phyloP scores from a whole-genome alignment of 1,140 invertebrate genomes.

The Musca vetustissima region DNA sequence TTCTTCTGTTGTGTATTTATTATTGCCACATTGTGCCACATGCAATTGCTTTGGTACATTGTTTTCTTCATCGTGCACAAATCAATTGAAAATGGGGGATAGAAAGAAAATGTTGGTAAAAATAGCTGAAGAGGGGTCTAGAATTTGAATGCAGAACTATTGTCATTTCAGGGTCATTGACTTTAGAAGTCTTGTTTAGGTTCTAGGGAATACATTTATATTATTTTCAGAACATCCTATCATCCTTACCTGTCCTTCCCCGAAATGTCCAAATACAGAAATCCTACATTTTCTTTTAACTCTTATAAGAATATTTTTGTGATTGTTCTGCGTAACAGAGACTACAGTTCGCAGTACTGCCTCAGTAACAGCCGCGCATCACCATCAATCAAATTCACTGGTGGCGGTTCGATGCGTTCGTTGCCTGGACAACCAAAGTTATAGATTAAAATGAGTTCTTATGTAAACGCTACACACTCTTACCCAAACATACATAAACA shows the following conservation, averaged over 20 bases:
- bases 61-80: background rate
- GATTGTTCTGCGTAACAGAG: conserved; percentile 17
- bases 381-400: background rate
- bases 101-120: no score
- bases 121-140: no score
- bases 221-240: no score
- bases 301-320: conserved; percentile 18
- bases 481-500: no score
- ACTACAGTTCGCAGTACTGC: conserved; percentile 3
- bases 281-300: background rate
- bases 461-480: background rate
- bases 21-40: background rate
- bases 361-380: background rate
- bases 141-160: no score
- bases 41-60: background rate
- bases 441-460: conserved; percentile 21
- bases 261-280: background rate
- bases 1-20: no score
- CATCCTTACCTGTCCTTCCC: no score
- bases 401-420: background rate
- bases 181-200: no score
- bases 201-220: no score
- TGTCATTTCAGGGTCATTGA: no score
- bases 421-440: conserved; percentile 5
- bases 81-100: no score